Conservation (phyloP, 2,113 vertebrate genomes). For the Hypanus sabinus region DNA sequence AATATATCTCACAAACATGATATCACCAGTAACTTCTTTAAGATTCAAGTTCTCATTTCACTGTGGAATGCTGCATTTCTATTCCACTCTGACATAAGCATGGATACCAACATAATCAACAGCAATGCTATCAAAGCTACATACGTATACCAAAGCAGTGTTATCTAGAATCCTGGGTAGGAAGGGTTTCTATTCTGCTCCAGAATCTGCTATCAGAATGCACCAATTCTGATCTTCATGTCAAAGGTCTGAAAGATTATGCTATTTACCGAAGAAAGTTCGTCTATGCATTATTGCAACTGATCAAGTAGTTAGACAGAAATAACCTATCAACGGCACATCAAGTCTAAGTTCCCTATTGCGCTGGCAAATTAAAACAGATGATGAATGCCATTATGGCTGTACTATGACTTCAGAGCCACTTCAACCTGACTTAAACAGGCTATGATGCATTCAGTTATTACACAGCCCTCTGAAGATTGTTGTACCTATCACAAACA, state of each 20-base stretch:
- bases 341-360: background rate
- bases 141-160: background rate
- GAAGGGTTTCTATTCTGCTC: background rate
- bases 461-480: background rate
- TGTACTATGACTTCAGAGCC: background rate
- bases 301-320: constrained; percentile 6
- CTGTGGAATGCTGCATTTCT: background rate
- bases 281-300: background rate
- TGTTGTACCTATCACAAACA: background rate
- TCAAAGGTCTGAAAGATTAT: background rate
- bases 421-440: background rate
- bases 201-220: background rate
- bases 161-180: background rate
- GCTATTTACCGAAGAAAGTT: background rate
- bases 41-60: background rate
- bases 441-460: background rate
- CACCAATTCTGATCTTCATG: background rate
- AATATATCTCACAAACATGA: background rate
- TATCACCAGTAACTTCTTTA: background rate
- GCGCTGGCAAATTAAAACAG: background rate
- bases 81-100: background rate
- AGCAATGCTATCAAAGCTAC: background rate
- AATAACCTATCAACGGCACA: background rate
- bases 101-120: background rate
- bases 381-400: background rate